Base-by-base conservation (phyloP, 2,797 vertebrate genomes). In the Oceanodroma leucorhoa region DNA sequence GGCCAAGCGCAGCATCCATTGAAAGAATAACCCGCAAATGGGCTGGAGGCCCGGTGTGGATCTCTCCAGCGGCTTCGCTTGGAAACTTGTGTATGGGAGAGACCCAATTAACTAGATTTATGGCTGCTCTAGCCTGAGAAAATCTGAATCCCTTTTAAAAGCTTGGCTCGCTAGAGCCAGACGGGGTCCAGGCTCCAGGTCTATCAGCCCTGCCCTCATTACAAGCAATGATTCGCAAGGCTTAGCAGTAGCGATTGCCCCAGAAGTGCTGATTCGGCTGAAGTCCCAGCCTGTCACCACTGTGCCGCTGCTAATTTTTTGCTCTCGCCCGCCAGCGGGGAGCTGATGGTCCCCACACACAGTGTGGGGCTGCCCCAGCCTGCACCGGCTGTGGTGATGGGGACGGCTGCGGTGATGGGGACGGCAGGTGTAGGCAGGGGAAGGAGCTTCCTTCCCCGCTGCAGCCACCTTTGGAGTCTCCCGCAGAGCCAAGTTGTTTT, bases 31-130 rank as follows among this genome's bases (percentile, higher is more conserved):
- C 73, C 73, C 43, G 0, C 66, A 84, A 51, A 90, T 91, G 94
- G 95, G 95, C 95, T 87, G 65, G 36, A 83, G 89, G 95, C 94
- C 95, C 70, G 34, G 83, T 6, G 66, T 94, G 94, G 80, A 94
- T 89, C 91, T 88, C 94, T 96, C 87, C 73, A 58, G 90, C 3
- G 70, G 36, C 16, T 84, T 94, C 80, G 72, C 48, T 96, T 97
- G 94, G 96, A 96, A 97, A 95, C 81, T 78, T 62, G 71, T 90
- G 84, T 90, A 89, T 87, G 90, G 91, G 90, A 96, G 96, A 96
- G 92, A 95, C 94, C 94, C 85, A 97, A 93, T 97, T 97, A 96
- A 94, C 38, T 70, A 72, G 94, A 97, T 97, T 97, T 97, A 97
- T 96, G 87, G 91, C 93, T 80, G 87, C 92, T 87, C 38, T 65